These are phyloP conservation scores for Magallana nippona DNA, from an alignment of 2,888 invertebrate species.

Conservation along the genomic window DNA sequence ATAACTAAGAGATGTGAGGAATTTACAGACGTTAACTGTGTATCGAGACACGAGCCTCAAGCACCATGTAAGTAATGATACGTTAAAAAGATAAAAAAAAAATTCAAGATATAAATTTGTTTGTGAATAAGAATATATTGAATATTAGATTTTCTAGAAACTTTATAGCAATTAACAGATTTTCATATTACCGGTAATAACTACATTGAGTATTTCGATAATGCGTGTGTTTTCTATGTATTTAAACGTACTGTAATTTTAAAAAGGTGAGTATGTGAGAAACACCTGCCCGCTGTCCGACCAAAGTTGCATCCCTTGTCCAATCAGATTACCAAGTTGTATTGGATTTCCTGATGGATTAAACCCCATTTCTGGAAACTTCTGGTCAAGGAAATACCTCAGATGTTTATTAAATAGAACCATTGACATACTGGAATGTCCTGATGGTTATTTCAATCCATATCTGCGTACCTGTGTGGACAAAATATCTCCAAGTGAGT, in stretches of 20 bases:
- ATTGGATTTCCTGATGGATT: slow-evolving; percentile 45
- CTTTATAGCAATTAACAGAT: no score
- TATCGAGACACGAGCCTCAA: slow-evolving; percentile 56
- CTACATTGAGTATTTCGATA: no score
- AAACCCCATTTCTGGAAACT: slow-evolving; percentile 42
- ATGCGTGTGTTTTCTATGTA: no score
- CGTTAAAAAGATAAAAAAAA: not conserved
- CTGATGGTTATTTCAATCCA: slow-evolving; percentile 55
- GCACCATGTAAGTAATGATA: slow-evolving; percentile 59
- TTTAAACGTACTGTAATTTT: no score
- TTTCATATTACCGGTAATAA: no score
- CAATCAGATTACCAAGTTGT: slow-evolving; percentile 46
- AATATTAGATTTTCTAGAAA: no score
- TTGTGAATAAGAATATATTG: not conserved
- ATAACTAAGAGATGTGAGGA: slow-evolving; percentile 56
- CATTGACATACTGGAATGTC: slow-evolving; percentile 38
- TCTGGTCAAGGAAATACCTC: slow-evolving; percentile 40
- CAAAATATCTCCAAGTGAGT: slow-evolving; percentile 53
- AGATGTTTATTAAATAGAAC: slow-evolving; percentile 44
- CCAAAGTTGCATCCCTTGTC: slow-evolving; percentile 41
- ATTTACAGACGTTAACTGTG: slow-evolving; percentile 57
- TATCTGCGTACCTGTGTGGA: slow-evolving; percentile 49
- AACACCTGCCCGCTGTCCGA: slow-evolving; percentile 39
- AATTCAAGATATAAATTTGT: not conserved
- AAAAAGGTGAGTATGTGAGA: slow-evolving; percentile 54